Base-by-base conservation (phyloP, 53 echinoderm and acorn worm genomes). In the Hippasteria phrygiana region DNA sequence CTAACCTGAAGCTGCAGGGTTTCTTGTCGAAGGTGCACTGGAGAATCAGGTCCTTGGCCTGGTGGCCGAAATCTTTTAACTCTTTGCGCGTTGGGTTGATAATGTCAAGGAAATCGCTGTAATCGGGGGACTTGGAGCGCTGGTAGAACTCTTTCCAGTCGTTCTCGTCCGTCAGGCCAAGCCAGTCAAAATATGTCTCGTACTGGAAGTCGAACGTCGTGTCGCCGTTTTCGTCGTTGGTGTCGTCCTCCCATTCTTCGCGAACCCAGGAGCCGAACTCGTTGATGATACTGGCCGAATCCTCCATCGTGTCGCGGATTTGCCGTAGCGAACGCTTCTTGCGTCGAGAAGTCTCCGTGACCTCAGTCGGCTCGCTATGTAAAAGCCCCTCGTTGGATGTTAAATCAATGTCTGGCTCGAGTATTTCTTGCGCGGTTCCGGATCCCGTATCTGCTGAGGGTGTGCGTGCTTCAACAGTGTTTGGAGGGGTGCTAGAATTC, bases 1-100 rank as follows among this genome's bases (percentile, higher is more conserved):
- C 94, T 91, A 71, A 96, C 96, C 66, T 94, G 89, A 77, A 90
- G 54, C 75, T 91, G 63, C 96, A 96, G 38, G 34, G 40, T 29
- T 88, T 90, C 76, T 94, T 92, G 42, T 96, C 93, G 65, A 91
- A 96, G 22, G 93, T 91, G 71, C 96, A 96, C 77, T 96, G 96
- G 1, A 93, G 71, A 24, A 96, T 94, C 73, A 93, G 93, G 20
- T 93, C 91, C 6, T 76, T 26, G 3, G 93, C 93, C 59, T 97
- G 97, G 77, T 97, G 97, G 13, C 97, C 97, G 20, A 92, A n/a
- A 18, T 18, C 42, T 32, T 80, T 50, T 43, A 97, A 50, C 43
- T 97, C 97, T 26, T 90, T 69, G 26, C 80, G 87, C 2, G 93
- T 92, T n/a, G 97, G 97, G 34, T 90, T 95, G 56, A 93, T 80